Evolutionary conservation across 1,140 invertebrate genomes (phyloP).

Genomic region (Dryas iulia): DNA sequence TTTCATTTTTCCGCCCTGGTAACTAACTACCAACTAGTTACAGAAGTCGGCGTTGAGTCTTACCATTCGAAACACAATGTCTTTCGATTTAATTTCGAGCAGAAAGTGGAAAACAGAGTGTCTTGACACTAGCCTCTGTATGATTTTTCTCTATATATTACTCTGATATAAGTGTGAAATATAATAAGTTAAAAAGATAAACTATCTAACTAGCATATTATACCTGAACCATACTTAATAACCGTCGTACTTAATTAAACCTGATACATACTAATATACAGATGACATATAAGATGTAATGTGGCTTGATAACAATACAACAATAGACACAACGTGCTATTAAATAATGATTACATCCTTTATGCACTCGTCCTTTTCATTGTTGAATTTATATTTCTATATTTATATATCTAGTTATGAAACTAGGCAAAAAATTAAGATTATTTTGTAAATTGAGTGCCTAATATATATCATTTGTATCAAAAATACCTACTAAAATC

Average conservation of each 20-base stretch:
- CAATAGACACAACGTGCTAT: constrained; percentile 44
- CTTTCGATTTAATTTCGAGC: too few relatives aligned
- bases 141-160: too few relatives aligned
- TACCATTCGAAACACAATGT: too few relatives aligned
- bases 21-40: too few relatives aligned
- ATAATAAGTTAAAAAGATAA: too few relatives aligned
- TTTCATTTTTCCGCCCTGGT: too few relatives aligned
- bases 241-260: neutral
- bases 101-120: too few relatives aligned
- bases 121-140: too few relatives aligned
- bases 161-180: too few relatives aligned
- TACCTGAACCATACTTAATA: neutral
- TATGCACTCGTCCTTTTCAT: constrained; percentile 10
- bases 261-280: neutral
- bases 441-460: too few relatives aligned
- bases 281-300: constrained; percentile 20
- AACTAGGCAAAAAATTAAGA: neutral
- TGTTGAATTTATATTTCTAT: neutral
- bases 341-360: constrained; percentile 64
- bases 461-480: neutral
- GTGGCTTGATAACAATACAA: constrained; percentile 48
- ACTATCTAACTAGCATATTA: neutral
- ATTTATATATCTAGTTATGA: neutral
- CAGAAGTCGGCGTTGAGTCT: too few relatives aligned
- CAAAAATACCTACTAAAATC: constrained; percentile 51